Conservation (phyloP, 2,797 vertebrate species). For the Nothura maculosa region DNA sequence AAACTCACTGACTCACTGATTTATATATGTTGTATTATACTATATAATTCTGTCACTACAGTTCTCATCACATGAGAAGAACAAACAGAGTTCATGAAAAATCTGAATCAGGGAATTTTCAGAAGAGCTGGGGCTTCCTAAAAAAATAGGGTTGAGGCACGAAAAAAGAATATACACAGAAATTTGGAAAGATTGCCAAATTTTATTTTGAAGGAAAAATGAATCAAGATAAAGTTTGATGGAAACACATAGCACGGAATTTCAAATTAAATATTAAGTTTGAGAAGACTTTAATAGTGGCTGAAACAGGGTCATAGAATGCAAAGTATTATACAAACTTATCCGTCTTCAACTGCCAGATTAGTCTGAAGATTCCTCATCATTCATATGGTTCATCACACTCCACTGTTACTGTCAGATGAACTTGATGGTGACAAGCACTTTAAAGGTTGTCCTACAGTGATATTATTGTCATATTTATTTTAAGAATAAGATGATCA, state of each 20-base stretch:
- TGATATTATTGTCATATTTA: neutral
- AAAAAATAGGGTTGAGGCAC: neutral
- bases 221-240: neutral
- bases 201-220: neutral
- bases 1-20: neutral
- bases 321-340: neutral
- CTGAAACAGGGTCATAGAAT: neutral
- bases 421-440: neutral
- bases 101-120: neutral
- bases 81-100: neutral
- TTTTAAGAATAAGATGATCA: neutral
- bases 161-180: neutral
- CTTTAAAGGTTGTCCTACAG: neutral
- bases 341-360: neutral
- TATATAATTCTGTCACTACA: neutral
- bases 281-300: neutral
- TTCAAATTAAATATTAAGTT: neutral
- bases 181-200: neutral
- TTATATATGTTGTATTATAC: neutral
- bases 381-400: neutral
- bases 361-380: neutral
- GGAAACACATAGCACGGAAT: neutral
- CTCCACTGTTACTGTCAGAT: neutral
- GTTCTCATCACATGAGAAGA: neutral
- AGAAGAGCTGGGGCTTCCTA: neutral